phyloP scores from a whole-genome alignment of 2,797 vertebrate species.

The Parauchenoglanis punctatus region DNA sequence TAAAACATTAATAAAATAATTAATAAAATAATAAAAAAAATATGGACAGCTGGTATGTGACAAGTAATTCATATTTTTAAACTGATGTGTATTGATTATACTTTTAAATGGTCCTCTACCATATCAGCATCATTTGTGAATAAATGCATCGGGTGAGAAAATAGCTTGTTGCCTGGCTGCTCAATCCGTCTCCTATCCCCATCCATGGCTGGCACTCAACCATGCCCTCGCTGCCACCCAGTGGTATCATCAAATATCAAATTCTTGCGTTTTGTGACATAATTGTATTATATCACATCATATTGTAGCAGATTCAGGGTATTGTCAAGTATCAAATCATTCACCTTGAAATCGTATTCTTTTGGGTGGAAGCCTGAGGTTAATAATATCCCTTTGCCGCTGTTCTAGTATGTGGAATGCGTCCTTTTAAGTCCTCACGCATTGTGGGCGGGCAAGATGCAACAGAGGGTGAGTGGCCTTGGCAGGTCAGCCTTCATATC shows the following conservation, averaged over 20 bases:
- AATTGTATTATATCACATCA: neutral
- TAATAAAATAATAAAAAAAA: neutral
- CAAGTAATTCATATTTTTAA: neutral
- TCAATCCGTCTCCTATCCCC: neutral
- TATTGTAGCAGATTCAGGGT: neutral
- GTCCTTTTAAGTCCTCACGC: conserved; percentile 74
- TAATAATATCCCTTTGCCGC: neutral
- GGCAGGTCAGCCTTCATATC: conserved; percentile 93
- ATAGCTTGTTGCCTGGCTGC: neutral
- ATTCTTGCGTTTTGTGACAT: neutral
- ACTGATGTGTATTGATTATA: neutral
- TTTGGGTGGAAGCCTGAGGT: neutral
- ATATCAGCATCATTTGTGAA: neutral
- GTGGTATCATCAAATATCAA: neutral
- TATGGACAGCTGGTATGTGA: neutral
- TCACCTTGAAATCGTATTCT: neutral
- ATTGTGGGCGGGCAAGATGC: conserved; percentile 88
- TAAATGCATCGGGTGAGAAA: neutral
- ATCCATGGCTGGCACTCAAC: neutral
- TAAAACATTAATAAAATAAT: neutral
- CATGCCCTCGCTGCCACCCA: neutral
- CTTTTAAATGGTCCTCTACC: neutral
- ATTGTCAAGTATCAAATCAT: neutral
- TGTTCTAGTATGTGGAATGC: conserved; percentile 76
- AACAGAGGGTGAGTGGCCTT: conserved; percentile 85